Conservation (phyloP, 2,113 vertebrate species). For the Ia io region DNA sequence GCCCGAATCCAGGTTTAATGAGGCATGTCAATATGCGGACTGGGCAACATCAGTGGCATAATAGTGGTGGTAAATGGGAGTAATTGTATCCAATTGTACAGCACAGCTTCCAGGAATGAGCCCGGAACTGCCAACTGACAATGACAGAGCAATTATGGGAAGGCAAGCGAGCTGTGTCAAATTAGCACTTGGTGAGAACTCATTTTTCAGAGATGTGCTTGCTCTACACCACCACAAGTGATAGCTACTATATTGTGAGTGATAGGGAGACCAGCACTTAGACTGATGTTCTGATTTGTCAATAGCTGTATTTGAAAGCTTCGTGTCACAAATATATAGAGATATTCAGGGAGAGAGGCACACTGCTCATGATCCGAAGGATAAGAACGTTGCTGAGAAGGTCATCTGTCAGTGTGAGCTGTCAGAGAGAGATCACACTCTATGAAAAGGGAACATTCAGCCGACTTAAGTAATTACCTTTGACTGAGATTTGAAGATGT, state of each 20-base stretch:
- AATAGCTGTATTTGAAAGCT: constrained; percentile 92
- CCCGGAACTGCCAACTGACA: constrained; percentile 95
- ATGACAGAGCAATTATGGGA: constrained; percentile 99
- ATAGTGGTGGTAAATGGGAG: constrained; percentile 98
- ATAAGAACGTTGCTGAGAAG: constrained; percentile 91
- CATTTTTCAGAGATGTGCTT: constrained; percentile 94
- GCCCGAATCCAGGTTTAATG: constrained; percentile 99
- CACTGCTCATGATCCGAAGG: constrained; percentile 88
- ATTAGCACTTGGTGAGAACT: constrained; percentile 96
- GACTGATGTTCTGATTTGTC: constrained; percentile 93
- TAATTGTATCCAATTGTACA: constrained; percentile 99
- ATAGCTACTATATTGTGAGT: constrained; percentile 98
- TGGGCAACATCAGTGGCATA: constrained; percentile 93
- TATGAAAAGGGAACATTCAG: constrained; percentile 90
- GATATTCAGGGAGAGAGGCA: constrained; percentile 89
- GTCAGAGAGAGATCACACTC: constrained; percentile 94
- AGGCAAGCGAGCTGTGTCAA: constrained; percentile 99
- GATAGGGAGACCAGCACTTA: constrained; percentile 91
- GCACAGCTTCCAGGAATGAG: constrained; percentile 92
- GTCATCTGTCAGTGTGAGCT: constrained; percentile 98
- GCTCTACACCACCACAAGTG: constrained; percentile 91
- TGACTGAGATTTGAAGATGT: constrained; percentile 98
- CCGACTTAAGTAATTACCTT: constrained; percentile 97
- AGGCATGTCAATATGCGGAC: constrained; percentile 94
- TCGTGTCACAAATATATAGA: constrained; percentile 93